Conservation (phyloP, 92 coral and sea anemone species). For the Porites rus region DNA sequence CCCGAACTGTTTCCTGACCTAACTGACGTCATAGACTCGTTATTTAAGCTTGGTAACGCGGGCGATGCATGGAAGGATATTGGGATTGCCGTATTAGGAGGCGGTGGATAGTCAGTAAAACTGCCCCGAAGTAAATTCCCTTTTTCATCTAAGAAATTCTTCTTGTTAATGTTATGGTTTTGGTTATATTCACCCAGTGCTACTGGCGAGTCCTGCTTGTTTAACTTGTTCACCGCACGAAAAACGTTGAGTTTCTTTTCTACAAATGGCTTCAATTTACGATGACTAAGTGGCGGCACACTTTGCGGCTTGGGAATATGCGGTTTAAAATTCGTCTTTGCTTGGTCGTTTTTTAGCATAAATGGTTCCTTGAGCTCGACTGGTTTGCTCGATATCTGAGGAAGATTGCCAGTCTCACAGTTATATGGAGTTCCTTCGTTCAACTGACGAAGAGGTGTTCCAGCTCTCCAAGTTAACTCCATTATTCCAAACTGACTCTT, state of each 20-base stretch:
- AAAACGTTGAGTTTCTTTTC: slow-evolving; percentile 26
- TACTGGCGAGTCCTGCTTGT: slow-evolving; percentile 25
- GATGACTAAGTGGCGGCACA: slow-evolving; percentile 21
- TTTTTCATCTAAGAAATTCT: slow-evolving; percentile 7
- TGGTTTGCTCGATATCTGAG: slow-evolving; percentile 3
- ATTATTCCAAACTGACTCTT: slow-evolving; percentile 68
- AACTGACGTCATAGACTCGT: slow-evolving; percentile 16
- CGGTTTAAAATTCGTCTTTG: neutral
- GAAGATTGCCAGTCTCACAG: neutral
- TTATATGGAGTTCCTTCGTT: neutral
- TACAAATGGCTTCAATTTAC: slow-evolving; percentile 14
- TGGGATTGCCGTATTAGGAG: slow-evolving; percentile 10
- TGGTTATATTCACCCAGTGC: slow-evolving; percentile 15
- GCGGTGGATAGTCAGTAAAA: slow-evolving; percentile 11
- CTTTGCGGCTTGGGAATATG: slow-evolving; percentile 30
- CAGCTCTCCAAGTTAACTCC: slow-evolving; percentile 70
- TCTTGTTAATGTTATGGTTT: slow-evolving; percentile 16
- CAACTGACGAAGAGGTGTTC: slow-evolving; percentile 22
- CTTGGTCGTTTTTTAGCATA: neutral
- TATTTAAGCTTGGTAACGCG: neutral
- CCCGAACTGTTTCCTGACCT: slow-evolving; percentile 6
- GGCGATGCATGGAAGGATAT: slow-evolving; percentile 4
- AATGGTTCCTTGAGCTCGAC: slow-evolving; percentile 16
- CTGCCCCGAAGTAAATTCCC: neutral
- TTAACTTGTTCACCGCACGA: slow-evolving; percentile 23